A percentile compares a stretch with the other conserved stretches of the same genome.
Evolutionary conservation across 30 jellyfish, hydroid and myxozoan species (phyloP).

Genomic region (Rhopilema esculentum): DNA sequence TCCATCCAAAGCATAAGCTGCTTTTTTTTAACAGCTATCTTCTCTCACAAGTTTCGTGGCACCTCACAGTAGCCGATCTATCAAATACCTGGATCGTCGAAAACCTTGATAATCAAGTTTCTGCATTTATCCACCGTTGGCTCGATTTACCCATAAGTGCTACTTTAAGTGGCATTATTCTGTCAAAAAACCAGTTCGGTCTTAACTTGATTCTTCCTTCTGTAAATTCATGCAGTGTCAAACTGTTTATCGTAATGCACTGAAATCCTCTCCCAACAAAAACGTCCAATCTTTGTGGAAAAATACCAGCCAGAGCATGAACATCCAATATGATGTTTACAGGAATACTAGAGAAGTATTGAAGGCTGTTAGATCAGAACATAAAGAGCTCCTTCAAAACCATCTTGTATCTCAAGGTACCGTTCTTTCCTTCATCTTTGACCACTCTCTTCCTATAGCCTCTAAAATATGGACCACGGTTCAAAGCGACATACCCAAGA

Average conservation of each 20-base stretch:
- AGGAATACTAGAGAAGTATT: conserved; percentile 12
- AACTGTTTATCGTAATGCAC: conserved; percentile 14
- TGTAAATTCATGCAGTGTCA: conserved; percentile 17
- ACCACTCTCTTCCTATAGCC: neutral
- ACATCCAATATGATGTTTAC: conserved; percentile 33
- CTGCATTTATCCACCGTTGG: conserved; percentile 24
- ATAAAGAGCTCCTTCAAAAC: conserved; percentile 4
- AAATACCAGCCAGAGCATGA: conserved; percentile 11
- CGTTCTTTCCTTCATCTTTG: neutral
- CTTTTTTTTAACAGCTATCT: neutral
- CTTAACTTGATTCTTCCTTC: conserved; percentile 21
- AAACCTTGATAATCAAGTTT: conserved; percentile 28
- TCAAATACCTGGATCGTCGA: conserved; percentile 24
- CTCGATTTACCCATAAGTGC: conserved; percentile 43
- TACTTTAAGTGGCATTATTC: conserved; percentile 21
- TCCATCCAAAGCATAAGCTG: neutral
- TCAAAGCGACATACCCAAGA: conserved; percentile 2
- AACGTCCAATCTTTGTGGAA: conserved; percentile 15
- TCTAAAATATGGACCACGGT: conserved; percentile 3
- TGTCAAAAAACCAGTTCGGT: conserved; percentile 27
- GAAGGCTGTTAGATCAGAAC: conserved; percentile 16
- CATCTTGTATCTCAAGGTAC: neutral
- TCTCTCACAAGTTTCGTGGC: conserved; percentile 14
- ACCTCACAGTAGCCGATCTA: conserved; percentile 17
- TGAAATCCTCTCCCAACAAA: conserved; percentile 12